Evolutionary conservation across 2,797 vertebrate species (phyloP).

Genomic region (Poecilia velifera): DNA sequence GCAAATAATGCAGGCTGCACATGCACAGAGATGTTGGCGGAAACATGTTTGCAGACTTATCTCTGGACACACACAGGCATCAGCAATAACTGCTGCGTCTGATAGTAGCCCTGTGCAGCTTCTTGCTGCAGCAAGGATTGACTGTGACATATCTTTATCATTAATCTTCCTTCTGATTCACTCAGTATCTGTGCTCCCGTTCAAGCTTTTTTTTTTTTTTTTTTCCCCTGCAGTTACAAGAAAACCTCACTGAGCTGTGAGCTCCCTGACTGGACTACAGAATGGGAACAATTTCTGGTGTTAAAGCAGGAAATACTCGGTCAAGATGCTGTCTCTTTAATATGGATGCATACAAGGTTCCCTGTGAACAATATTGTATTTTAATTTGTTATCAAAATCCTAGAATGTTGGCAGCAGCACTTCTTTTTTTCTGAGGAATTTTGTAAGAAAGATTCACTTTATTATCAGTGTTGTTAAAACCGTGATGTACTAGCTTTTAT

Average conservation of each 20-base stretch:
- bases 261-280: constrained; percentile 3
- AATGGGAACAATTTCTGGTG: constrained; percentile 14
- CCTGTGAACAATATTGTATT: not conserved
- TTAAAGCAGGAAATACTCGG: not conserved
- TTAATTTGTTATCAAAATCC: not conserved
- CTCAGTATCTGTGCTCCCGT: constrained; percentile 33
- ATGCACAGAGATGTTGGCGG: not conserved
- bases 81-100: constrained; percentile 22
- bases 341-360: not conserved
- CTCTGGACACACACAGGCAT: constrained; percentile 2
- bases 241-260: constrained; percentile 23
- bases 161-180: constrained; percentile 50
- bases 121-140: constrained; percentile 38
- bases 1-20: constrained; percentile 22
- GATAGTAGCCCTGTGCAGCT: constrained; percentile 34
- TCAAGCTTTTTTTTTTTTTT: constrained; percentile 5
- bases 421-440: not conserved
- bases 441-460: not conserved
- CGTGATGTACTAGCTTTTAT: constrained; percentile 1
- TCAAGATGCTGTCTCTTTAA: not conserved
- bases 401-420: constrained; percentile 9
- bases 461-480: constrained; percentile 1
- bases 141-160: constrained; percentile 51
- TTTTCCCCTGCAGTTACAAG: constrained; percentile 3
- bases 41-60: constrained; percentile 35